A percentile compares a stretch with the other conserved stretches of the same genome.
Evolutionary conservation across 2,888 invertebrate genomes (phyloP).

Genomic region (Elaeidobius kamerunicus): DNA sequence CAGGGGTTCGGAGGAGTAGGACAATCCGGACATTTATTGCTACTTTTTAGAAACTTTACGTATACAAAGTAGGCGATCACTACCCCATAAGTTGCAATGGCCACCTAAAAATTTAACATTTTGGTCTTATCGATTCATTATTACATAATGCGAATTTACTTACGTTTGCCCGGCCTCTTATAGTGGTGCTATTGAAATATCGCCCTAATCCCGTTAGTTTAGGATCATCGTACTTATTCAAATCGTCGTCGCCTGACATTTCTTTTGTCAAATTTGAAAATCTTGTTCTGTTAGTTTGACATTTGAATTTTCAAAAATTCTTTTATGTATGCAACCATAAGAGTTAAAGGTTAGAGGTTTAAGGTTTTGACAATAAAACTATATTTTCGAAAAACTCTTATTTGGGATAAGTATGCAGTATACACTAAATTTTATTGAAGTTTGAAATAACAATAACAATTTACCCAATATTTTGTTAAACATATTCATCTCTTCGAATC

Average conservation of each 20-base stretch:
- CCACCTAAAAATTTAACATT: constrained; percentile 11
- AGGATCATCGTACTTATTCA: constrained; percentile 27
- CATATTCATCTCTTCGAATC: no score
- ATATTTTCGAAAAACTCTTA: no score
- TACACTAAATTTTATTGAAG: no score
- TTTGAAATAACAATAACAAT: no score
- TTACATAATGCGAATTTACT: constrained; percentile 10
- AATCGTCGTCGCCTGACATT: constrained; percentile 25
- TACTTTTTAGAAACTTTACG: constrained; percentile 19
- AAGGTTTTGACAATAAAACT: no score
- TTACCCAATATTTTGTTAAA: no score
- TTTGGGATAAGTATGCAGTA: not conserved
- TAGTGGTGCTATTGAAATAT: constrained; percentile 26
- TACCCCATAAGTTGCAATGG: constrained; percentile 17
- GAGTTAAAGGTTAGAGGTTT: no score
- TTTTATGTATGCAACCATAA: no score
- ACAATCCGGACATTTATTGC: constrained; percentile 17
- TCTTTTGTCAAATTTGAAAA: not conserved
- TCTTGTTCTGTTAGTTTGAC: not conserved
- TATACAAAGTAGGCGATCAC: constrained; percentile 14
- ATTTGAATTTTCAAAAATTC: not conserved
- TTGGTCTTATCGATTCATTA: not conserved
- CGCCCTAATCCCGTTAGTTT: constrained; percentile 23
- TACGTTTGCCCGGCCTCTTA: constrained; percentile 29
- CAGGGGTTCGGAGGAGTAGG: no score